Base-by-base conservation (phyloP, 2,888 invertebrate species). In the Thelaira solivaga region DNA sequence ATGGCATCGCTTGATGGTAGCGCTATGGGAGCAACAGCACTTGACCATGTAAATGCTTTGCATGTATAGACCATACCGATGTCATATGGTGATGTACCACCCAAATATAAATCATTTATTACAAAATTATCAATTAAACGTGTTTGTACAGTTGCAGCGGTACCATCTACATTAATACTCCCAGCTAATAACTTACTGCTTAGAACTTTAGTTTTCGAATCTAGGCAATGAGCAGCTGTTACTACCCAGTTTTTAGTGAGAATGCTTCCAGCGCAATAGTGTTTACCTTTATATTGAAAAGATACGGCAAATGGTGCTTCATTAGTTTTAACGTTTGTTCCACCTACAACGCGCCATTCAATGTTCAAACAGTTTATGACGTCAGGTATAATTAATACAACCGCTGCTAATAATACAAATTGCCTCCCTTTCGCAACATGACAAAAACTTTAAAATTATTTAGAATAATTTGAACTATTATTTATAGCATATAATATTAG, bases 181-280 rank as follows among this genome's bases (percentile, higher is more conserved):
- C 88, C 88, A 1, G 87, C 88, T 1, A 87, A 69, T 1, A 88
- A 57, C 1, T 80, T 83, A 13, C 85, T 85, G 2, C 79, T 82
- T 18, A 86, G 75, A 1, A 85, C 86, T 53, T 84, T 82, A 1
- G 71, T 69, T 0, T 82, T 71, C 6, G 84, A 84, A 26, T 77
- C 80, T 29, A 88, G 51, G 47, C 88, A 88, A 75, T 88, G 88
- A 0, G 87, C 88, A 0, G 88, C 88, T 0, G 88, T 88, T 0
- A 88, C 80, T 24, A 88, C 71, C 88, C 88, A 88, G 73, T 87
- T 82, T 24, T 77, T 43, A 53, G 85, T 87, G 1, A 88, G 8
- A 39, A 88, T 87, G 55, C 84, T 85, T 1, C 87, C 88, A 2
- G 83, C 88, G 20, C 88, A 88, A 65, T 86, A 87, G 59, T 87